Conservation (phyloP, 1,140 invertebrate genomes). For the Drosophila cardini region DNA sequence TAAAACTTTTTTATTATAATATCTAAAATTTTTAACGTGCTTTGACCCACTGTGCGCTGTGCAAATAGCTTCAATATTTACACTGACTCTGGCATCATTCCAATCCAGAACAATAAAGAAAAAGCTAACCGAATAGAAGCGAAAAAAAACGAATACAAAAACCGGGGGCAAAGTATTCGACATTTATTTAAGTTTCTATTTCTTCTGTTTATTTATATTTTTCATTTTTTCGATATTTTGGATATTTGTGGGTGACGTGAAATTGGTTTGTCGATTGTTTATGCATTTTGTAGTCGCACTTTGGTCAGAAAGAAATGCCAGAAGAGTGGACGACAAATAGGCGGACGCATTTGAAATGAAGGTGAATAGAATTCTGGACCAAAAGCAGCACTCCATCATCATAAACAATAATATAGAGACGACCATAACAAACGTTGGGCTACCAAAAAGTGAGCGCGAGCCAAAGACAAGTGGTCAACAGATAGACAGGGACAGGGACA, state of each 20-base stretch:
- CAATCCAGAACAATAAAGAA: slow-evolving; percentile 64
- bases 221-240: slow-evolving; percentile 41
- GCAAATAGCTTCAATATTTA: slow-evolving; percentile 67
- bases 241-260: slow-evolving; percentile 34
- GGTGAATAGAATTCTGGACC: slow-evolving; percentile 58
- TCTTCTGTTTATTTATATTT: slow-evolving; percentile 14
- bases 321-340: slow-evolving; percentile 62
- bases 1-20: not conserved
- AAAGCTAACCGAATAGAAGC: slow-evolving; percentile 9
- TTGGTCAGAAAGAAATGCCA: slow-evolving; percentile 56
- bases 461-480: slow-evolving; percentile 34
- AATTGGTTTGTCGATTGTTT: slow-evolving; percentile 79
- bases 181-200: slow-evolving; percentile 36
- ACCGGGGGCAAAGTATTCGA: slow-evolving; percentile 65
- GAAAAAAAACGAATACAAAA: slow-evolving; percentile 51
- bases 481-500: slow-evolving; percentile 17
- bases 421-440: slow-evolving; percentile 50
- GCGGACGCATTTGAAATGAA: slow-evolving; percentile 39
- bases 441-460: slow-evolving; percentile 54
- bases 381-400: slow-evolving; percentile 72
- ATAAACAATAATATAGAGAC: slow-evolving; percentile 64
- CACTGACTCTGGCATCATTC: slow-evolving; percentile 56
- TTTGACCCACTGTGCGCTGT: slow-evolving; percentile 47
- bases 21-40: not conserved
- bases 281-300: slow-evolving; percentile 75